A percentile compares a stretch with the other conserved stretches of the same genome.
Evolutionary conservation across 1,140 invertebrate genomes (phyloP).

Genomic region (Rhyacophila brunnea): DNA sequence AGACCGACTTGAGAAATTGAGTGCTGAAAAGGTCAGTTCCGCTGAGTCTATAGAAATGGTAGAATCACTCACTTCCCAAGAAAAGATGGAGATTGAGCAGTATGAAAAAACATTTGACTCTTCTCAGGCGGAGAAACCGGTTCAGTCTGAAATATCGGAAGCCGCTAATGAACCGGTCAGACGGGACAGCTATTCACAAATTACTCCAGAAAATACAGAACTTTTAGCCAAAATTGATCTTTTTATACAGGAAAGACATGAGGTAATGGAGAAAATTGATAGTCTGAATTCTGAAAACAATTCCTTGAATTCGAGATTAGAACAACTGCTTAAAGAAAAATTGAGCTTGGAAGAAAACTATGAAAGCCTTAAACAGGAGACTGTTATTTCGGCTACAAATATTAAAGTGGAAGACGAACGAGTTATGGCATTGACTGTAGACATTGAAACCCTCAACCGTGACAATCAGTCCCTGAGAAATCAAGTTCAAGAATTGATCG

Average conservation of each 20-base stretch:
- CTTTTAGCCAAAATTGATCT: slow-evolving; percentile 66
- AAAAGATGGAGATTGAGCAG: slow-evolving; percentile 58
- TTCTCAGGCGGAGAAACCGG: slow-evolving; percentile 2
- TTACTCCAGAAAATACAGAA: slow-evolving; percentile 59
- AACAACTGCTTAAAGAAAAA: slow-evolving; percentile 37
- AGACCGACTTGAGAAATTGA: slow-evolving; percentile 66
- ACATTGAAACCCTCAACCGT: slow-evolving; percentile 49
- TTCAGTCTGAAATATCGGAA: slow-evolving; percentile 25
- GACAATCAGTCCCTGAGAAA: slow-evolving; percentile 36
- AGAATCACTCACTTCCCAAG: slow-evolving; percentile 63
- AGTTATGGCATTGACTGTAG: slow-evolving; percentile 39
- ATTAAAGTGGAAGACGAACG: slow-evolving; percentile 27
- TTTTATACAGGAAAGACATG: slow-evolving; percentile 62
- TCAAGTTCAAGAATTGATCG: slow-evolving; percentile 20
- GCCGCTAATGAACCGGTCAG: slow-evolving; percentile 21
- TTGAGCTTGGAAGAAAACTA: slow-evolving; percentile 35
- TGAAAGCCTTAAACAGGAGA: slow-evolving; percentile 31
- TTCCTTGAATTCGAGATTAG: slow-evolving; percentile 35
- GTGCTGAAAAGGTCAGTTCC: slow-evolving; percentile 64
- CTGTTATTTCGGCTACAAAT: slow-evolving; percentile 18
- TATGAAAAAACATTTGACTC: slow-evolving; percentile 45
- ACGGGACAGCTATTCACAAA: slow-evolving; percentile 50
- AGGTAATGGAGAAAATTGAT: slow-evolving; percentile 69
- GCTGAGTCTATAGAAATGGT: slow-evolving; percentile 71
- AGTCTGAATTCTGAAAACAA: slow-evolving; percentile 61